Conservation (phyloP, 2,113 vertebrate genomes). For the Martes martes region DNA sequence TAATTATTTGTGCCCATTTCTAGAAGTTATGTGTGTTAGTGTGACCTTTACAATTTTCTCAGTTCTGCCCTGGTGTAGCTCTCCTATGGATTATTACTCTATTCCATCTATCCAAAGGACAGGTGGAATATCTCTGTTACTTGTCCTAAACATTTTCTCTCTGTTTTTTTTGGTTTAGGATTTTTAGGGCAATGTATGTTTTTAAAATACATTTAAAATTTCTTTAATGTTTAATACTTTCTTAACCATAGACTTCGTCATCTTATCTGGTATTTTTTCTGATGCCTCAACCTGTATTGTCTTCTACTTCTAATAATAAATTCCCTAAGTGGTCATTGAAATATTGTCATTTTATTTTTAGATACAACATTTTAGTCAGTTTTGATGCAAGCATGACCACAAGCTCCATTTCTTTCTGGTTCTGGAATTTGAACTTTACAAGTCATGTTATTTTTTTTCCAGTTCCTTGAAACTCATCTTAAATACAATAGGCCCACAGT, state of each 20-base stretch:
- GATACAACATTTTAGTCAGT: not conserved
- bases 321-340: not conserved
- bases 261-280: not conserved
- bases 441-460: not conserved
- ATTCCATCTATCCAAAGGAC: not conserved
- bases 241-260: not conserved
- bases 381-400: not conserved
- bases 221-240: constrained; percentile 6
- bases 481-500: not conserved
- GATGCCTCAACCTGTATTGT: not conserved
- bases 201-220: not conserved
- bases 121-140: not conserved
- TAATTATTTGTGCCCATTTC: not conserved
- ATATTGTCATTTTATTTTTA: not conserved
- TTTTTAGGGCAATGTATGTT: not conserved
- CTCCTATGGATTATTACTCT: not conserved
- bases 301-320: not conserved
- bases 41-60: not conserved
- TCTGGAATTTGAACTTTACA: not conserved
- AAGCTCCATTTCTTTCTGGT: not conserved
- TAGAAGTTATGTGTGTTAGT: not conserved
- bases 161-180: not conserved
- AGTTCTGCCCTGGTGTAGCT: not conserved
- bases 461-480: not conserved
- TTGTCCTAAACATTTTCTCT: not conserved